These are phyloP conservation scores for Spilarctia lutea DNA, from an alignment of 2,888 invertebrate genomes.

Conservation along the genomic window DNA sequence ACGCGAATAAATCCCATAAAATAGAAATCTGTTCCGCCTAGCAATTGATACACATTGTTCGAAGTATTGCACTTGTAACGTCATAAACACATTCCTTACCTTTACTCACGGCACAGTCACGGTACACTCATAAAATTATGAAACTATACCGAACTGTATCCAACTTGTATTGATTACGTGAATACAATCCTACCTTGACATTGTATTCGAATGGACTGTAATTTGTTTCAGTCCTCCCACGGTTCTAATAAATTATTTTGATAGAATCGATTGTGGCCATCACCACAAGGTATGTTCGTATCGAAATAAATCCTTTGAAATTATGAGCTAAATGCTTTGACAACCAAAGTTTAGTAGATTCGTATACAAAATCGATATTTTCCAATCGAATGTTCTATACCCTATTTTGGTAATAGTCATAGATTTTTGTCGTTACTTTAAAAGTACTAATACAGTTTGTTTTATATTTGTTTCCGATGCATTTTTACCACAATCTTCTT, in stretches of 20 bases:
- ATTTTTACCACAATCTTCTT: not conserved
- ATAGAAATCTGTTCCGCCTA: not conserved
- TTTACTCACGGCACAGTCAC: conserved; percentile 8
- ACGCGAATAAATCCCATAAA: not conserved
- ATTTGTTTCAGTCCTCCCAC: conserved; percentile 44
- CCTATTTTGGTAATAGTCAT: not conserved
- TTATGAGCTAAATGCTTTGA: not conserved
- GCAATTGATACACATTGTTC: not conserved
- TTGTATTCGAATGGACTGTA: conserved; percentile 43
- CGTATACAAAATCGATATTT: not conserved
- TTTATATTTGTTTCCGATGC: not conserved
- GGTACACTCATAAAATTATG: conserved; percentile 29
- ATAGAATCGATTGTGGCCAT: conserved; percentile 14
- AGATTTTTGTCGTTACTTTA: not conserved
- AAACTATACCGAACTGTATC: conserved; percentile 14
- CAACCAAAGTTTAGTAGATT: no score
- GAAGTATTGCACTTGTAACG: conserved; percentile 1
- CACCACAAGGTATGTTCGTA: not conserved
- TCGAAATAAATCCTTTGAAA: conserved; percentile 3
- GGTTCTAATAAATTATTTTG: conserved; percentile 24
- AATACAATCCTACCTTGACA: conserved; percentile 46
- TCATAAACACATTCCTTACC: conserved; percentile 33
- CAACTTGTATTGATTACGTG: conserved; percentile 44
- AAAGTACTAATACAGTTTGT: not conserved
- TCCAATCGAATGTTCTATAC: not conserved